Percentiles rank a stretch among this genome's conserved stretches.
phyloP scores from a whole-genome alignment of 2,888 invertebrate genomes.

The Polydesmus complanatus region DNA sequence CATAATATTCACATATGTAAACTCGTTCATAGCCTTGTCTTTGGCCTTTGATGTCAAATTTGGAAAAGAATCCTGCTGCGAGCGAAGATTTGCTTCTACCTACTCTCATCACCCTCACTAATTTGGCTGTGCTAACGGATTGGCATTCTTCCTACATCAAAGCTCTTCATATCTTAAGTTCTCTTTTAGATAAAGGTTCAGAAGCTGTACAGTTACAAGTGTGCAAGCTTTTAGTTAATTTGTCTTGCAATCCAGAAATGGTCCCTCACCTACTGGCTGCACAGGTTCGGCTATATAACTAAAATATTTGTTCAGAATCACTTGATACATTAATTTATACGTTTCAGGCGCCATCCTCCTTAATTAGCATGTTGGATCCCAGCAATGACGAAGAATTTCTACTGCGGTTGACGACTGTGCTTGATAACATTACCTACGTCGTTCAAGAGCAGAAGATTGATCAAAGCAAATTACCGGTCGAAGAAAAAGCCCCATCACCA shows the following conservation, averaged over 20 bases:
- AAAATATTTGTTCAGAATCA: neutral
- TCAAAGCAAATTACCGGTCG: constrained; percentile 36
- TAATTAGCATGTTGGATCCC: constrained; percentile 36
- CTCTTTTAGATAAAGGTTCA: constrained; percentile 34
- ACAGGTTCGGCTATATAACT: constrained; percentile 35
- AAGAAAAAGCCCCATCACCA: constrained; percentile 40
- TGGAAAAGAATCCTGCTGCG: neutral
- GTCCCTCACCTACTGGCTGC: constrained; percentile 43
- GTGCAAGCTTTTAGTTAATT: constrained; percentile 42
- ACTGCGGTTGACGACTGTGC: constrained; percentile 38
- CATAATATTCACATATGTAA: neutral
- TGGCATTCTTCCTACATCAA: constrained; percentile 40
- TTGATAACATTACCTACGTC: constrained; percentile 38
- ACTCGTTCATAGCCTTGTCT: constrained; percentile 4
- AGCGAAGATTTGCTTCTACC: constrained; percentile 25
- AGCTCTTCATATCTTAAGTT: constrained; percentile 36
- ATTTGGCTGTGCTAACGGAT: constrained; percentile 36
- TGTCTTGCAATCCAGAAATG: constrained; percentile 44
- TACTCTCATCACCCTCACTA: constrained; percentile 40
- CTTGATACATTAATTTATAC: neutral
- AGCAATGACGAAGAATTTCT: constrained; percentile 35
- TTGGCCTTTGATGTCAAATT: constrained; percentile 6
- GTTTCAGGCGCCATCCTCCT: constrained; percentile 37
- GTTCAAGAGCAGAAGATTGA: constrained; percentile 34
- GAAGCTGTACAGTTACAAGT: constrained; percentile 37